Base-by-base conservation (phyloP, 2,888 invertebrate species). In the Sarcophaga carnaria region DNA sequence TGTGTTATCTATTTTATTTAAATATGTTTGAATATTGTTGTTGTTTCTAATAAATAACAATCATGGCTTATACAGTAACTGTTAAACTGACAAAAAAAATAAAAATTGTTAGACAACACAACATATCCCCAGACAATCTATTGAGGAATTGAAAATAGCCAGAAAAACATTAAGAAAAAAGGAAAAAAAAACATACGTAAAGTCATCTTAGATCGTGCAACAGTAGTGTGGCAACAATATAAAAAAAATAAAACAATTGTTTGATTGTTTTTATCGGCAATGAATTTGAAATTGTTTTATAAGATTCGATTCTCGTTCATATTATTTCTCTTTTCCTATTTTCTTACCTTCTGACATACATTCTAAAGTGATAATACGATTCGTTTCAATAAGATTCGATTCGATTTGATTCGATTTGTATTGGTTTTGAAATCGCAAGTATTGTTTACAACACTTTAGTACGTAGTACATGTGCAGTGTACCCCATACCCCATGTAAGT, bases 361-460 rank as follows among this genome's bases (percentile, higher is more conserved):
- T 84, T 85, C 80, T 76, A 72, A 80, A 85, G 85, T 85, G 77
- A 66, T 80, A 85, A 76, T 77, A 80, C 85, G 72, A 37, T 37
- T 10, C 37, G 10, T 37, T 37, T 37, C 27, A 27, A 27, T 27
- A 4, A 1, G 37, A 8, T 37, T 8, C 6, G 8, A 8, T 37
- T 37, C 37, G 37, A 8, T 37, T 8, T 2, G 37, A 37, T 37
- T 3, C 37, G 37, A 80, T 85, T 80, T 80, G 85, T 80, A 85
- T 72, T 85, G 77, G 80, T 85, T 85, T 80, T 72, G 80, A 85
- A 85, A 85, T 77, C 76, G 85, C 77, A 85, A 85, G 85, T 85
- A 84, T 76, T 76, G 60, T 70, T 75, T 25, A 8, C 20, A 76
- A 37, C 37, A 71, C 22, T 82, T 74, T 12, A 74, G 6, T 22